Base-by-base conservation (phyloP, 2,797 vertebrate genomes). In the Megalops cyprinoides region DNA sequence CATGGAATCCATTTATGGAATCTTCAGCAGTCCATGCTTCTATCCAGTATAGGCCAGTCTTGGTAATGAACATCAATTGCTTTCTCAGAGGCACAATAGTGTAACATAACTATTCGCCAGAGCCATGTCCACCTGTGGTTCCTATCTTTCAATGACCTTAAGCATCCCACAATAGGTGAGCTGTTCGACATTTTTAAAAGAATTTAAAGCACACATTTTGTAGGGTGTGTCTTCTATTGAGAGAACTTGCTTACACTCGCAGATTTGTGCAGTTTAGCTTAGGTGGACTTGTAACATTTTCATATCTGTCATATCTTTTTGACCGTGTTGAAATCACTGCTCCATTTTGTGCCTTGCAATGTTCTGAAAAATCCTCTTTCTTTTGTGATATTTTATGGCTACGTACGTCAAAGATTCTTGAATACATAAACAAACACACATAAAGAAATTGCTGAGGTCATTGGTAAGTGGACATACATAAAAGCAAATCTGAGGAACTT, bases 61-160 rank as follows among this genome's bases (percentile, higher is more conserved):
- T 73, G 23, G 39, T 20, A 51, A 51, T 51, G 7, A 8, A 44
- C 34, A 18, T 39, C 18, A 39, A 15, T 20, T 71, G 20, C 39
- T 3, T 46, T 31, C 73, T 49, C 42, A 10, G 14, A n/a, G 44
- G 74, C 10, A 20, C 6, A 71, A 12, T 48, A 51, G n/a, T 18
- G 34, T 49, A 44, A 15, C 25, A 28, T 9, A 12, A 74, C 18
- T 39, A 42, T n/a, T 37, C 0, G n/a, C n/a, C n/a, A n/a, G n/a
- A n/a, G n/a, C 25, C 9, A 73, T n/a, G 39, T 9, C 7, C 67
- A 42, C 20, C 12, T 74, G 37, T 31, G 69, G 49, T 28, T 80
- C 55, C 8, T 25, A 80, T 20, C 28, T 48, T 48, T 74, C 55
- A 37, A 37, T 56, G 51, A 74, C n/a, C 37, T 79, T 78, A 49